Base-by-base conservation (phyloP, 1,140 invertebrate species). In the Zaprionus capensis region DNA sequence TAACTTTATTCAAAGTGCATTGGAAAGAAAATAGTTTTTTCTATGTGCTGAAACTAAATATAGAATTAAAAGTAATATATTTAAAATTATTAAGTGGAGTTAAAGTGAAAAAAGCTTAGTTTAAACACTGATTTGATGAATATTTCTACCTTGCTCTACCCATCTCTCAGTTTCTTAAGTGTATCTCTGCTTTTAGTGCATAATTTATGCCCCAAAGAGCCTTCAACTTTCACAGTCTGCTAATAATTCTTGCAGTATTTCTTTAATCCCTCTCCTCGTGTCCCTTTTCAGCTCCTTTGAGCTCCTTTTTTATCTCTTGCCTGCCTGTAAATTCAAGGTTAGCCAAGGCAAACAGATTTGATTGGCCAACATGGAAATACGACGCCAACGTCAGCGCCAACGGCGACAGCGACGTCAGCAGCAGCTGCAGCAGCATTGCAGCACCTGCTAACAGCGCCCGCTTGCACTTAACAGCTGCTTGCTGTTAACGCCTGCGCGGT, bases 401-500 rank as follows among this genome's bases (percentile, higher is more conserved):
- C 41, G n/a, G 41, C 41, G n/a, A 46, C 41, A n/a, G 6, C 41
- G 1, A 3, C 41, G n/a, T 46, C 41, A 46, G n/a, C 41, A n/a
- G 56, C 34, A 20, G 31, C 55, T 24, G 36, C 51, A 65, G 44
- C 22, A 51, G 53, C 64, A 57, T 7, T 49, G 31, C 20, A 55
- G 22, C 20, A 15, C 20, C 31, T 34, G 17, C 36, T 73, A 61
- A 75, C 67, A 64, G 53, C n/a, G 56, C 49, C 2, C 17, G 28
- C 15, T 20, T 22, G 31, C 28, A 28, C 11, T 51, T 76, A 78
- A 83, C 81, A 88, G 57, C 53, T 57, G 65, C n/a, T 46, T 22
- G 28, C 7, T 2, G 6, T n/a, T 34, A 73, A 81, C 76, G 82
- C 78, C 61, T 75, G 81, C 81, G 78, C 83, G 36, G 4, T 49